Evolutionary conservation across 2,797 vertebrate species (phyloP).

Genomic region (Natrix natrix): DNA sequence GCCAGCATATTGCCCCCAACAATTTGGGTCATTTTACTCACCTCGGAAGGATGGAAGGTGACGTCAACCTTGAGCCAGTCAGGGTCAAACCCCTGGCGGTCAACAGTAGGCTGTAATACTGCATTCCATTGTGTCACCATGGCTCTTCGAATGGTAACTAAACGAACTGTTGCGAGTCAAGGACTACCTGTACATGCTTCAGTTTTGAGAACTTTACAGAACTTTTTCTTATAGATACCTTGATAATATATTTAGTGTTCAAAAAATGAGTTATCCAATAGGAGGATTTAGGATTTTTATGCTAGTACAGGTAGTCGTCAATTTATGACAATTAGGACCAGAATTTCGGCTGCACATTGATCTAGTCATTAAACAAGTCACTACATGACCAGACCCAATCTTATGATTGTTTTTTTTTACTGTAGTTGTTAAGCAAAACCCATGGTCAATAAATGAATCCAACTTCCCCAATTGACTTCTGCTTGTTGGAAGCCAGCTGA

Average conservation of each 20-base stretch:
- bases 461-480: too few species aligned
- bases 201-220: not conserved
- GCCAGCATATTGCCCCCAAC: not conserved
- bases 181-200: not conserved
- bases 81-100: too few species aligned
- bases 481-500: too few species aligned
- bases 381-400: not conserved
- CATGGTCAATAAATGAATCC: too few species aligned
- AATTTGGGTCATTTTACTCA: not conserved
- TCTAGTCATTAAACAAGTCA: not conserved
- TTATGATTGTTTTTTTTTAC: too few species aligned
- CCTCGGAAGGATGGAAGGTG: not conserved
- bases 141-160: too few species aligned
- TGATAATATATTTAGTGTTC: not conserved
- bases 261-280: not conserved
- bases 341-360: not conserved
- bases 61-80: too few species aligned
- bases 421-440: too few species aligned
- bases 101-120: too few species aligned
- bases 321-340: not conserved
- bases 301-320: not conserved
- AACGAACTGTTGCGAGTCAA: too few species aligned
- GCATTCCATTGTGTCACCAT: too few species aligned
- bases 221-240: not conserved
- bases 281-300: not conserved